A percentile compares a stretch with the other conserved stretches of the same genome.
Conservation (phyloP, 2,797 vertebrate species). For the Selene dorsalis region DNA sequence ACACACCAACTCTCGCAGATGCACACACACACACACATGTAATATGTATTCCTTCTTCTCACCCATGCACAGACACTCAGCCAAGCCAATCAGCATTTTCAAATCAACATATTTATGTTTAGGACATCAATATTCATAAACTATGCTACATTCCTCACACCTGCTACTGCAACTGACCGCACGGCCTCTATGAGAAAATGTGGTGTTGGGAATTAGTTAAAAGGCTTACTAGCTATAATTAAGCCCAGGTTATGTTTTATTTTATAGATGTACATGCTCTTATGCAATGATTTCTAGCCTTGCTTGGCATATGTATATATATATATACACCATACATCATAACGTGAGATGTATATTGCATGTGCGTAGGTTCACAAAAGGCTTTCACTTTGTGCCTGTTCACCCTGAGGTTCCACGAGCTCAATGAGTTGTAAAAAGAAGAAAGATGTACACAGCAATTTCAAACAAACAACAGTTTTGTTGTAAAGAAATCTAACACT, state of each 20-base stretch:
- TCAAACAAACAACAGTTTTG: background rate
- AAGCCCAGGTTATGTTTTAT: background rate
- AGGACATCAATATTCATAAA: conserved; percentile 49
- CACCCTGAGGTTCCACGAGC: too few relatives aligned
- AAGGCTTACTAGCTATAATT: background rate
- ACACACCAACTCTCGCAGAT: conserved; percentile 34
- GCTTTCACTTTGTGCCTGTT: too few relatives aligned
- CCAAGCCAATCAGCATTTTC: conserved; percentile 58
- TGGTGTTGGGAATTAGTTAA: background rate
- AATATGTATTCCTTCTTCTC: conserved; percentile 23
- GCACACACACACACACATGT: conserved; percentile 25
- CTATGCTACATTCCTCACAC: conserved; percentile 13
- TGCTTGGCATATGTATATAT: background rate
- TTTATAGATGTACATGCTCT: background rate
- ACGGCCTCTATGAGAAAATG: background rate
- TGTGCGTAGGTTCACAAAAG: too few relatives aligned
- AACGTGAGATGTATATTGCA: too few relatives aligned
- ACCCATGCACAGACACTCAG: conserved; percentile 30
- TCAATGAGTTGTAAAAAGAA: too few relatives aligned
- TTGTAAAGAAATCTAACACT: background rate
- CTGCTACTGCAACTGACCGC: conserved; percentile 26
- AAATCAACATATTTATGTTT: conserved; percentile 60
- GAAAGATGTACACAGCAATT: background rate
- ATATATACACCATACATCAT: background rate
- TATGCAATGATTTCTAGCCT: background rate